Evolutionary conservation across 2,113 vertebrate species (phyloP).

Genomic region (Chelonoidis abingdonii): DNA sequence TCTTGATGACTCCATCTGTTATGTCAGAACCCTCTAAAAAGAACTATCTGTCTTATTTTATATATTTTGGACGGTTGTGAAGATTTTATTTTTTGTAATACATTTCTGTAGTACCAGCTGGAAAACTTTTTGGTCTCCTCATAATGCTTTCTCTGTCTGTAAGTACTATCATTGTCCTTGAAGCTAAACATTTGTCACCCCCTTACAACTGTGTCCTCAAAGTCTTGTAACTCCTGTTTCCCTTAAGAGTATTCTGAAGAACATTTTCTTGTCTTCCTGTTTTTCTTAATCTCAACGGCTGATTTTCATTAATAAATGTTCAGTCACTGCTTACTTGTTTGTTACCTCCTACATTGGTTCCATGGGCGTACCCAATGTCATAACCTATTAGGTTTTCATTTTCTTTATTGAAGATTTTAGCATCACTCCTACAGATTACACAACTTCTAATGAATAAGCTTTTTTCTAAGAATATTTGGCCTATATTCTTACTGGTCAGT

Average conservation of each 20-base stretch:
- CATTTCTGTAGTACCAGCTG: background rate
- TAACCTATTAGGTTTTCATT: background rate
- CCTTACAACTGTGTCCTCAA: background rate
- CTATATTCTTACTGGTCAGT: background rate
- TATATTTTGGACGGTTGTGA: background rate
- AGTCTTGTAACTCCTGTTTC: background rate
- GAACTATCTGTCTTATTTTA: background rate
- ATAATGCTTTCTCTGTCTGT: background rate
- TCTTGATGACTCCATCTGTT: background rate
- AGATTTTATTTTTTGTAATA: background rate
- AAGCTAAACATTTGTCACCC: background rate
- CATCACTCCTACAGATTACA: background rate
- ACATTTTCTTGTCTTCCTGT: background rate
- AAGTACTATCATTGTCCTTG: background rate
- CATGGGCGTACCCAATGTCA: no score
- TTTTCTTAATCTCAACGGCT: background rate
- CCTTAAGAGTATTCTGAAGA: background rate
- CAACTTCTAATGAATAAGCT: background rate
- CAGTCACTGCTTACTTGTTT: background rate
- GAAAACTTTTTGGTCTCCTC: background rate
- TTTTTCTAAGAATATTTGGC: background rate
- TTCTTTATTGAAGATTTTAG: background rate
- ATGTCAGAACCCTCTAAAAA: background rate
- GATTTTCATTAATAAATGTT: background rate
- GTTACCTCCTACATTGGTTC: background rate